Percentiles rank a stretch among this genome's conserved stretches.
phyloP scores from a whole-genome alignment of 1,140 invertebrate genomes.

The Drosophila neocordata region DNA sequence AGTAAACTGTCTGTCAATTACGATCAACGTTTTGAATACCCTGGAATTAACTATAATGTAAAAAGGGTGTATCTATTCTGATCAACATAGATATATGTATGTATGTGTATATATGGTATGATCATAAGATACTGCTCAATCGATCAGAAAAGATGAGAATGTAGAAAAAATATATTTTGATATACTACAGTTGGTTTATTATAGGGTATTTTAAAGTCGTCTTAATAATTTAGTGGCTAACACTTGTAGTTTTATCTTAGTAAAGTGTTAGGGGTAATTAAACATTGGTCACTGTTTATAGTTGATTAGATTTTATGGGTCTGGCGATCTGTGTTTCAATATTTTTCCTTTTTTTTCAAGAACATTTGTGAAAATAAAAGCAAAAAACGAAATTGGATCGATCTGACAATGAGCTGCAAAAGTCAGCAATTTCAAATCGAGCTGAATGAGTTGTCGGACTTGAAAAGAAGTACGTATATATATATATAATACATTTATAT shows the following conservation, averaged over 20 bases:
- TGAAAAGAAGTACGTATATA: conserved; percentile 18
- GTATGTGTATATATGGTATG: no score
- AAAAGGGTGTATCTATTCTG: no score
- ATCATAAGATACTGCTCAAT: no score
- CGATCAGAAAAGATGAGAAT: no score
- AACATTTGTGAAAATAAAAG: conserved; percentile 49
- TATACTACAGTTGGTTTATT: no score
- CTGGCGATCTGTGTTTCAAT: conserved; percentile 33
- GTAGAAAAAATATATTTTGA: no score
- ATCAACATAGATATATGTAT: no score
- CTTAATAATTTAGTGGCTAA: no score
- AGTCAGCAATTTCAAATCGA: conserved; percentile 43
- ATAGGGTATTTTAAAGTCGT: no score
- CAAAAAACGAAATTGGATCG: conserved; percentile 36
- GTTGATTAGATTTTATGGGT: conserved; percentile 42
- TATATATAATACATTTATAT: background rate
- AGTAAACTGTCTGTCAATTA: conserved; percentile 14
- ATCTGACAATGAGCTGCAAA: conserved; percentile 37
- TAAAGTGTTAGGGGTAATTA: conserved; percentile 25
- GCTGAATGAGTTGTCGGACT: conserved; percentile 49
- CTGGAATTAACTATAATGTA: background rate
- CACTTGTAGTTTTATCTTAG: background rate
- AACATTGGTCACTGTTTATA: conserved; percentile 32
- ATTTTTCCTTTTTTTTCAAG: conserved; percentile 14
- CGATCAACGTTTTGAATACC: background rate